Percentiles rank a stretch among this genome's conserved stretches.
Evolutionary conservation across 2,797 vertebrate genomes (phyloP).

Genomic region (Acanthis flammea): DNA sequence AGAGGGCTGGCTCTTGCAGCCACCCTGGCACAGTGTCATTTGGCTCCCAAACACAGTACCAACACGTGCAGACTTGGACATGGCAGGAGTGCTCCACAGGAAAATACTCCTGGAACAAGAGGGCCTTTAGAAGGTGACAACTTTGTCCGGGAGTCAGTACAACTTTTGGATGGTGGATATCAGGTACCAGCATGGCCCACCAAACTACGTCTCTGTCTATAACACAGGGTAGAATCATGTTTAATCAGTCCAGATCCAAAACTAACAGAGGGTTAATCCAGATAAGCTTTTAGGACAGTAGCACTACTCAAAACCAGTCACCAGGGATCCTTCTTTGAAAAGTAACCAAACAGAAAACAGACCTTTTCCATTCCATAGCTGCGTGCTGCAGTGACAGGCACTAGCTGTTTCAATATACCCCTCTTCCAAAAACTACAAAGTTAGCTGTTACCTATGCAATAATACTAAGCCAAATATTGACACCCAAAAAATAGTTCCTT

Average conservation of each 20-base stretch:
- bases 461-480: background rate
- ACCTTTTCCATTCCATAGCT: background rate
- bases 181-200: background rate
- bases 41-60: background rate
- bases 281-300: slow-evolving; percentile 13
- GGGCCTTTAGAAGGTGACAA: background rate
- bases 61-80: background rate
- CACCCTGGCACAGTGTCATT: background rate
- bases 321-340: background rate
- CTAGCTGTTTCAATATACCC: background rate
- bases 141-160: background rate
- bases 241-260: background rate
- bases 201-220: background rate
- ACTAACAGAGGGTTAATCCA: background rate
- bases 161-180: background rate
- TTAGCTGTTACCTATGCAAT: background rate
- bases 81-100: fast-evolving
- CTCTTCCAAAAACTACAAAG: slow-evolving; percentile 7
- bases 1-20: background rate
- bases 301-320: background rate
- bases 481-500: background rate
- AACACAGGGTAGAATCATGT: background rate
- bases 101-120: background rate
- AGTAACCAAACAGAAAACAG: background rate
- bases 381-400: background rate